A percentile compares a stretch with the other conserved stretches of the same genome.
Evolutionary conservation across 2,888 invertebrate genomes (phyloP).

Genomic region (Autographa pulchrina): DNA sequence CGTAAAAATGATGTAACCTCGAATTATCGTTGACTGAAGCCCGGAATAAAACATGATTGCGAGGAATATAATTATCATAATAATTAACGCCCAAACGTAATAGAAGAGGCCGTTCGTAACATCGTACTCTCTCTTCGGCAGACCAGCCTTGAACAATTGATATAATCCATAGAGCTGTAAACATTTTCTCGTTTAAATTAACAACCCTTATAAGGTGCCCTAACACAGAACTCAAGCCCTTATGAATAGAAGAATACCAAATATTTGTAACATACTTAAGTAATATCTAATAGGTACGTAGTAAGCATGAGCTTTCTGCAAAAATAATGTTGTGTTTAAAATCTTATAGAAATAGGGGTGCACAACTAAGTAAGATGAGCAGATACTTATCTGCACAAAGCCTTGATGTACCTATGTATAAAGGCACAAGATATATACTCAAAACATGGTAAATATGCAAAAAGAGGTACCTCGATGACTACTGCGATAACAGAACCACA

Average conservation of each 20-base stretch:
- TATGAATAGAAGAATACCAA: too few species aligned
- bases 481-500: slow-evolving; percentile 82
- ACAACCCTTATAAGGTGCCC: too few species aligned
- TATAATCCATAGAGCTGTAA: slow-evolving; percentile 77
- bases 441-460: too few species aligned
- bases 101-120: slow-evolving; percentile 85
- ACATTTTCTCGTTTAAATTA: not conserved
- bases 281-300: too few species aligned
- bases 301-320: too few species aligned
- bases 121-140: slow-evolving; percentile 80
- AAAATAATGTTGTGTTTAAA: too few species aligned
- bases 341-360: too few species aligned
- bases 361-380: too few species aligned
- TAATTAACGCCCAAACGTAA: slow-evolving; percentile 83
- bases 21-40: slow-evolving; percentile 83
- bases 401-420: not conserved
- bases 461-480: slow-evolving; percentile 77
- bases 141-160: slow-evolving; percentile 83
- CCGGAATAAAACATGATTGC: slow-evolving; percentile 86
- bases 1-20: slow-evolving; percentile 67
- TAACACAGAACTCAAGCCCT: too few species aligned
- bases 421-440: too few species aligned
- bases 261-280: too few species aligned
- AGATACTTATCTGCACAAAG: too few species aligned
- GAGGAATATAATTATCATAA: slow-evolving; percentile 83